Evolutionary conservation across 2,113 vertebrate species (phyloP).

Genomic region (Raja brachyura): DNA sequence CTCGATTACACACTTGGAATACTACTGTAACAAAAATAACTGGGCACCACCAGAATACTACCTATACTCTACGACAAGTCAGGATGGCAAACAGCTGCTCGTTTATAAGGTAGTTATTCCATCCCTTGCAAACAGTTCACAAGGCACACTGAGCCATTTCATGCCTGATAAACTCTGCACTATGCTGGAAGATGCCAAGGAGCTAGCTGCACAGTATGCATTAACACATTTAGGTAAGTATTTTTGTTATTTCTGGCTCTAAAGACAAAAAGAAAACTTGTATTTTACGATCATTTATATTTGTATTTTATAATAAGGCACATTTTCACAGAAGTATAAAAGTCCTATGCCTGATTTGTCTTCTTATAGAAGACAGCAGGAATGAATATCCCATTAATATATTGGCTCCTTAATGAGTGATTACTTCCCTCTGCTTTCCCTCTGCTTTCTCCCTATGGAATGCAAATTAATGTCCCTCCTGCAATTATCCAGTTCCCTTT

Average conservation of each 20-base stretch:
- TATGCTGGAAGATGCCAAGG: conserved; percentile 81
- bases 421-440: too few relatives aligned
- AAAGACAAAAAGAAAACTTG: neutral
- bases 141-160: conserved; percentile 64
- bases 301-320: conserved; percentile 1
- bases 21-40: conserved; percentile 77
- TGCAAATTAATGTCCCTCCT: too few relatives aligned
- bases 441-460: too few relatives aligned
- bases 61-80: conserved; percentile 73
- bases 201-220: conserved; percentile 79
- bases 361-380: neutral
- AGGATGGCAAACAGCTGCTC: conserved; percentile 67
- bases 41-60: conserved; percentile 81
- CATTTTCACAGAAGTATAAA: neutral
- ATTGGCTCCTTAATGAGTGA: too few relatives aligned
- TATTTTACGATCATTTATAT: neutral
- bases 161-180: conserved; percentile 81
- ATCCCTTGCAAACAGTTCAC: conserved; percentile 58
- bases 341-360: neutral
- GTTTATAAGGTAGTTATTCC: conserved; percentile 75
- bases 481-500: too few relatives aligned
- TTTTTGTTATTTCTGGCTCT: neutral
- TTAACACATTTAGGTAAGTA: conserved; percentile 75
- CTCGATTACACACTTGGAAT: conserved; percentile 78
- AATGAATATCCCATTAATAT: too few relatives aligned